A percentile compares a stretch with the other conserved stretches of the same genome.
These are phyloP conservation scores for Geococcyx californianus DNA, from an alignment of 2,113 vertebrate species.

Conservation along the genomic window DNA sequence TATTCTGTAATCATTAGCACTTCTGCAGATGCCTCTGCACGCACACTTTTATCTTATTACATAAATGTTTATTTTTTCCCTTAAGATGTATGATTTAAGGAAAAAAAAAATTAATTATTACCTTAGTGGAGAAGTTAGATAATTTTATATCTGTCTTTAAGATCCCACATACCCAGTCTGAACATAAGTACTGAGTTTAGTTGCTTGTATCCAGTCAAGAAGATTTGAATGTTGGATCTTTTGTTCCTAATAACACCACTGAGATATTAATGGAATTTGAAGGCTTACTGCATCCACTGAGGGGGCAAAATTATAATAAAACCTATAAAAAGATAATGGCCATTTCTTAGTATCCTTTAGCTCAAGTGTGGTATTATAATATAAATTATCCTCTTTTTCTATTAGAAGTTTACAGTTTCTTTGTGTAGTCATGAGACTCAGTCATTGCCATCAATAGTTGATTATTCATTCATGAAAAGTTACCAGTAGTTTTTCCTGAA, in stretches of 20 bases:
- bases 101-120: neutral
- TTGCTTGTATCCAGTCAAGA: neutral
- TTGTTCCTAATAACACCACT: neutral
- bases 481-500: neutral
- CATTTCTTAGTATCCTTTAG: neutral
- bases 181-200: neutral
- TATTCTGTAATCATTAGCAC: neutral
- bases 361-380: neutral
- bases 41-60: neutral
- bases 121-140: neutral
- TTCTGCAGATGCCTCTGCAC: neutral
- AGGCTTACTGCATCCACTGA: neutral
- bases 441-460: neutral
- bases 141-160: neutral
- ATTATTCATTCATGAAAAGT: neutral
- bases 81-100: neutral
- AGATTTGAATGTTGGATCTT: neutral
- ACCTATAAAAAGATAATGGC: neutral
- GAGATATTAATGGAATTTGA: neutral
- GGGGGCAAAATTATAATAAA: neutral
- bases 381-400: neutral
- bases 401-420: neutral
- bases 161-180: neutral
- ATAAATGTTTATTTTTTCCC: neutral
- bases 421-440: neutral